Evolutionary conservation across 2,113 vertebrate genomes (phyloP), one percentile per base, ranked within the genome.

Genomic region (Corvus cornix): DNA sequence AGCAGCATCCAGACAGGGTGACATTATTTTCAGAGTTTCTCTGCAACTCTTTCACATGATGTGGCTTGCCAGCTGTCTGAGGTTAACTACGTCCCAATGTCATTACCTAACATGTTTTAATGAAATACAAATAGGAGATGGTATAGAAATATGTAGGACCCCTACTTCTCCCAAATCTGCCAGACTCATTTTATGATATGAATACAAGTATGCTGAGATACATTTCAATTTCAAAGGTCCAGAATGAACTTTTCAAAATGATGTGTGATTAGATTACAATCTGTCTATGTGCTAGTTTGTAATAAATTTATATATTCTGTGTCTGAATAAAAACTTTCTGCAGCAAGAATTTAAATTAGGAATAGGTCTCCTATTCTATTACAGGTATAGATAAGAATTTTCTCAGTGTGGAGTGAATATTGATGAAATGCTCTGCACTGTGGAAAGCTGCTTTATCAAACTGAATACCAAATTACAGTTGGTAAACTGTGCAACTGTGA

Each of bases 261-360:
- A 92, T 72, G 37, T 59, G 55, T 78, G 82, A 88, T 92, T 80
- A 92, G 92, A 96, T 95, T 95, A 95, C 83, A 92, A 95, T 92
- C 90, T 37, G 37, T 37, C 37, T 81, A 78, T 94, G 80, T 76
- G 73, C 83, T 96, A 84, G 73, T 90, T 94, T 82, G 49, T 62
- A 93, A 92, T 72, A 92, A 92, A 93, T 31, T 73, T 22, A 90
- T 90, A 63, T 37, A 93, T 89, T 93, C 88, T 70, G 43, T 88
- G 48, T 81, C 90, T 94, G 88, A 90, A 92, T 84, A 94, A 92
- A 94, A 95, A 67, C 60, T 56, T 80, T 37, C 56, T 90, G 76
- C 59, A 80, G 68, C 20, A 74, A 52, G 64, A 94, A 92, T 92
- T 96, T 70, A 83, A 92, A 60, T 90, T 49, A 67, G 85, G 85